Conservation (phyloP, 2,797 vertebrate species). For the Hypotaenidia philippensis region DNA sequence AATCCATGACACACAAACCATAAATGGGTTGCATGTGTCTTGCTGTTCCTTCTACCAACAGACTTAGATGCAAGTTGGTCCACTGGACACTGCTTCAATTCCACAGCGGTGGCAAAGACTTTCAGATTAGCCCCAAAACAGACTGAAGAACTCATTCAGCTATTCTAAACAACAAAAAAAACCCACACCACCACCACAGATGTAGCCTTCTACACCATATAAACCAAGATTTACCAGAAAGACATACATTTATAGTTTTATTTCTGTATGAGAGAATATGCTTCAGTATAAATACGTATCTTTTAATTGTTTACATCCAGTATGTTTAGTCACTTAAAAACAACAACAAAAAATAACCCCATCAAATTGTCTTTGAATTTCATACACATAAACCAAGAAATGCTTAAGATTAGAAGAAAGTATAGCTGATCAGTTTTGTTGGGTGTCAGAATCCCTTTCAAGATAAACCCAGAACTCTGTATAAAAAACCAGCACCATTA, state of each 20-base stretch:
- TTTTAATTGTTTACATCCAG: conserved; percentile 29
- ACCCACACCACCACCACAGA: neutral
- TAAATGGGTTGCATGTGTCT: accelerated
- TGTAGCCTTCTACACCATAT: neutral
- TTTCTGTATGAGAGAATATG: neutral
- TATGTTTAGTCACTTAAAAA: neutral
- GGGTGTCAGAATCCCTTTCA: neutral
- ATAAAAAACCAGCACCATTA: neutral
- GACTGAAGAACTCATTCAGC: neutral
- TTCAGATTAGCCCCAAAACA: neutral
- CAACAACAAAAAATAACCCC: neutral
- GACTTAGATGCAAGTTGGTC: neutral
- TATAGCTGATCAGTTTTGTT: neutral
- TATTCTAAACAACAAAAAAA: neutral
- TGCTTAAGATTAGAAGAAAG: conserved; percentile 12
- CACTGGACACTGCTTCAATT: neutral
- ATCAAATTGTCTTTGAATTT: neutral
- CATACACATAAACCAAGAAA: neutral
- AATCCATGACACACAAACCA: neutral
- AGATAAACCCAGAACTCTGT: conserved; percentile 20
- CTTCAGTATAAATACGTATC: neutral
- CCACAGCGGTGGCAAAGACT: neutral
- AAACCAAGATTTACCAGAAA: neutral
- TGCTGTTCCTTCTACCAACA: neutral
- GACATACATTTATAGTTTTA: neutral